phyloP scores from a whole-genome alignment of 1,140 invertebrate genomes.

The Drosophila ercepeae region DNA sequence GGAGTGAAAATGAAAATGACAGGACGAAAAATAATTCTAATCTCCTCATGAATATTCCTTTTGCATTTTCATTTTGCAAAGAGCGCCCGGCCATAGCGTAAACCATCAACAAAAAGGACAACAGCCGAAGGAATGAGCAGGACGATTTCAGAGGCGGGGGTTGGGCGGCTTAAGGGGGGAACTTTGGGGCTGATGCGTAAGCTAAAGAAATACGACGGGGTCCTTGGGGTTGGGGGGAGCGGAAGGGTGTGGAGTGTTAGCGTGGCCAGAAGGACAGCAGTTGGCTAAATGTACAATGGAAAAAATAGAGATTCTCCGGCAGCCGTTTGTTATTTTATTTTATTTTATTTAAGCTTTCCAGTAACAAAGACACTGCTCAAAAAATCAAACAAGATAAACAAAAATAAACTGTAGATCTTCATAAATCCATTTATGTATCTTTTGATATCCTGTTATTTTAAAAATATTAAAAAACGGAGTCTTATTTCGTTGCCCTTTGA shows the following conservation, averaged over 20 bases:
- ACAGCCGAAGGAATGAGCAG: not conserved
- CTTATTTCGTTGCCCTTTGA: too few relatives aligned
- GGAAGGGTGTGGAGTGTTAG: slow-evolving; percentile 4
- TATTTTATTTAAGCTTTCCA: slow-evolving; percentile 58
- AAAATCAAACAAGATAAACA: not conserved
- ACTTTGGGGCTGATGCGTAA: slow-evolving; percentile 44
- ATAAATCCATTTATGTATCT: too few relatives aligned
- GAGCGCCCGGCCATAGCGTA: slow-evolving; percentile 55
- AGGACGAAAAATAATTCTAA: slow-evolving; percentile 83
- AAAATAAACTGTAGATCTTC: not conserved
- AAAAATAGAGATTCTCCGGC: slow-evolving; percentile 49
- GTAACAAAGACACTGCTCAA: slow-evolving; percentile 11
- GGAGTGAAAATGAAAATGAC: slow-evolving; percentile 79
- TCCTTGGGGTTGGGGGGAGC: slow-evolving; percentile 30
- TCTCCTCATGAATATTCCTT: slow-evolving; percentile 84
- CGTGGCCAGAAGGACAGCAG: slow-evolving; percentile 11
- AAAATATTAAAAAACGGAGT: too few relatives aligned
- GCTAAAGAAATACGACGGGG: slow-evolving; percentile 71
- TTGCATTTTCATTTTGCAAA: slow-evolving; percentile 79
- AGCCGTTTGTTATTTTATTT: slow-evolving; percentile 73
- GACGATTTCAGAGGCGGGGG: not conserved
- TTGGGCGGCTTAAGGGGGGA: not conserved
- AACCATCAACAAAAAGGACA: slow-evolving; percentile 64
- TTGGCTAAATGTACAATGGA: slow-evolving; percentile 63
- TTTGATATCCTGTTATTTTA: too few relatives aligned